These are phyloP conservation scores for Chaenocephalus aceratus DNA, from an alignment of 2,113 vertebrate genomes.

Conservation along the genomic window DNA sequence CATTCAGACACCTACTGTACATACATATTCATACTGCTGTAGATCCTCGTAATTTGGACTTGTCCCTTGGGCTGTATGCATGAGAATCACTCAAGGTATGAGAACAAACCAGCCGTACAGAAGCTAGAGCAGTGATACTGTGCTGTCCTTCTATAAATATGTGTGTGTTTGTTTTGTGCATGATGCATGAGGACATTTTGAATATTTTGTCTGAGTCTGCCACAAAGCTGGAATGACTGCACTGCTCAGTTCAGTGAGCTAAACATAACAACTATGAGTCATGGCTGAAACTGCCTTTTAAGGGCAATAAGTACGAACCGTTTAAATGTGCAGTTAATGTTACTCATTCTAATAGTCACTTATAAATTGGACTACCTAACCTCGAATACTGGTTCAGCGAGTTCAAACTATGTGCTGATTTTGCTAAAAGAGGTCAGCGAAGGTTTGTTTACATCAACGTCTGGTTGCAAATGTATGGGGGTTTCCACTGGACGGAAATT, in stretches of 20 bases:
- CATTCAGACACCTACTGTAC: neutral
- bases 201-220: conserved; percentile 45
- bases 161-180: neutral
- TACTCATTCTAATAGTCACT: conserved; percentile 25
- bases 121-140: conserved; percentile 21
- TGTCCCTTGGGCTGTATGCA: conserved; percentile 9
- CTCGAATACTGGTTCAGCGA: neutral
- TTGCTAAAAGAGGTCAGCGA: conserved; percentile 8
- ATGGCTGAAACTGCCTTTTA: conserved; percentile 49
- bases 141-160: neutral
- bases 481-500: conserved; percentile 71
- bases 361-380: conserved; percentile 1
- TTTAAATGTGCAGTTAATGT: conserved; percentile 17
- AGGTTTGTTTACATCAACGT: conserved; percentile 63
- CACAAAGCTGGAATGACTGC: conserved; percentile 43
- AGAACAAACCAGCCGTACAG: conserved; percentile 32
- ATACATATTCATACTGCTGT: conserved; percentile 7
- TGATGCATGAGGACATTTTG: conserved; percentile 56
- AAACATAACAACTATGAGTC: conserved; percentile 56
- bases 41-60: conserved; percentile 14
- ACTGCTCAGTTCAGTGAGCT: conserved; percentile 25
- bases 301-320: conserved; percentile 40
- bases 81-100: conserved; percentile 23
- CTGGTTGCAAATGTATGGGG: conserved; percentile 56
- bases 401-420: conserved; percentile 15